phyloP scores from a whole-genome alignment of 2,113 vertebrate genomes.

The Sapayoa aenigma region DNA sequence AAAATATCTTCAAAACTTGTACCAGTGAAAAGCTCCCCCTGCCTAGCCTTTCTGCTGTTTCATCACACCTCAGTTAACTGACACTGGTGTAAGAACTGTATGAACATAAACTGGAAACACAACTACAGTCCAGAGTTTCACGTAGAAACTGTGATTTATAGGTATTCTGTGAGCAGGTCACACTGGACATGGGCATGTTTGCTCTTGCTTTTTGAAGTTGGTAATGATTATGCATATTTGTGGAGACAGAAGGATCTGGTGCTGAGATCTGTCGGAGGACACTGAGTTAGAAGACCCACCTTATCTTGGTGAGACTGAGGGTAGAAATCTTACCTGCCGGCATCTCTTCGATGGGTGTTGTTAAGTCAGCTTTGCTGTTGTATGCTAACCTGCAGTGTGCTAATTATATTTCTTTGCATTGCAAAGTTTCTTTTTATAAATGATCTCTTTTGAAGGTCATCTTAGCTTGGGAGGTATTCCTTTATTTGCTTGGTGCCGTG shows the following conservation, averaged over 20 bases:
- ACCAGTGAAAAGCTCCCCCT: neutral
- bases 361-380: neutral
- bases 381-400: neutral
- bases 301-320: neutral
- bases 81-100: neutral
- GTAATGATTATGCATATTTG: neutral
- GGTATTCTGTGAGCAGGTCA: neutral
- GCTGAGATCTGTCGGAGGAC: neutral
- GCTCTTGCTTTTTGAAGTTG: neutral
- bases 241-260: neutral
- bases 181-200: neutral
- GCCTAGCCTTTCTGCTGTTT: neutral
- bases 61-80: neutral
- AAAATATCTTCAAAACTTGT: neutral
- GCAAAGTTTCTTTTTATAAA: neutral
- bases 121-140: neutral
- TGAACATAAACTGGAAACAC: neutral
- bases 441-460: neutral
- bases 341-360: neutral
- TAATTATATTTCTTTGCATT: constrained; percentile 8
- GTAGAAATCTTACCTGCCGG: neutral
- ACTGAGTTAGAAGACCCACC: neutral
- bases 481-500: neutral
- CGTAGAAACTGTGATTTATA: neutral
- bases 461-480: neutral